Base-by-base conservation (phyloP, 2,113 vertebrate species). In the Melanerpes aurifrons region DNA sequence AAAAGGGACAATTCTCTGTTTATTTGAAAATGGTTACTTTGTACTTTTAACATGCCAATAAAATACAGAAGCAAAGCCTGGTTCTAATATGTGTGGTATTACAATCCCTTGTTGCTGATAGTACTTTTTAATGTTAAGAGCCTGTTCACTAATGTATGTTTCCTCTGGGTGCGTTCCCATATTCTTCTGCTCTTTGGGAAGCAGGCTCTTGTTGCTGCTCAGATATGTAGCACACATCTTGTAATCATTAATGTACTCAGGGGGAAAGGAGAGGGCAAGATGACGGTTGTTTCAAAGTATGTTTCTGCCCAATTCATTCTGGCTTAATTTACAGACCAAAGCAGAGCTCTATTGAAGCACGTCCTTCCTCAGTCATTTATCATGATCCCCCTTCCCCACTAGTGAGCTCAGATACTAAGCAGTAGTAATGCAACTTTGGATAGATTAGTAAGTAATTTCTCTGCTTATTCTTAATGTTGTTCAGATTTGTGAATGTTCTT, bases 291-390 rank as follows among this genome's bases (percentile, higher is more conserved):
- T 96, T 97, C 94, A 94, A 96, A 97, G 94, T 89, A 81, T 95
- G 93, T 97, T 97, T 96, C 95, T 97, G 95, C 93, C 95, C 93
- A 94, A 96, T 97, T 97, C 96, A 95, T 95, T 97, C 96, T 96
- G 88, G 87, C 68, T 95, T 94, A 90, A 92, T 94, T 91, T 96
- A 88, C 87, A 95, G 94, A 97, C 90, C 90, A 97, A 97, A 96
- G 94, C 88, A 82, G 83, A 93, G 67, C 86, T 93, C 87, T 94
- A 66, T 69, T 1, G 40, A 94, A 94, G 90, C 96, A 96, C 63
- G 48, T 95, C 93, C 87, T 93, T 96, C 92, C 90, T 86, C 58
- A 85, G 91, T 48, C 93, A 97, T 97, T 96, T 92, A 94, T 96
- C 95, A 94, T 59, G 50, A 50, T 87, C 28, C 21, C 76, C 86